phyloP scores from a whole-genome alignment of 1,140 invertebrate genomes.

The Magallana ariakensis region DNA sequence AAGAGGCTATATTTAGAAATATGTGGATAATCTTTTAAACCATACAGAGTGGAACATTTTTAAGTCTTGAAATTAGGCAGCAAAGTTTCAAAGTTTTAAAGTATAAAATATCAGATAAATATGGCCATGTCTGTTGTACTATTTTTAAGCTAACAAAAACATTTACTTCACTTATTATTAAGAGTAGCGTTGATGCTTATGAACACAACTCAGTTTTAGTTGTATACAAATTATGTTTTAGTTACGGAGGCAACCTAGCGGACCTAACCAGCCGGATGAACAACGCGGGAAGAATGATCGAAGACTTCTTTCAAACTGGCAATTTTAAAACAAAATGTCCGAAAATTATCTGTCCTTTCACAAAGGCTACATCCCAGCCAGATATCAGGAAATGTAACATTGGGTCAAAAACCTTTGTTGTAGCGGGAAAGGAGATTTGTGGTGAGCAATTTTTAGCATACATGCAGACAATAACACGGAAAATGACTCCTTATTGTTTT shows the following conservation, averaged over 20 bases:
- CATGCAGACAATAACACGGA: too few species aligned
- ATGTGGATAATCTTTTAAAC: too few species aligned
- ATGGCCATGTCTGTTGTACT: too few species aligned
- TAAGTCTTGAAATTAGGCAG: too few species aligned
- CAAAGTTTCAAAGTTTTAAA: neutral
- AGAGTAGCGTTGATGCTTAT: too few species aligned
- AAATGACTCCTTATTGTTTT: neutral
- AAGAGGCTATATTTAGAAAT: too few species aligned
- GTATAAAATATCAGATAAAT: neutral
- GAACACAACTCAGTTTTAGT: too few species aligned
- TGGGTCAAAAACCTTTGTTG: neutral
- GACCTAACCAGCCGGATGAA: neutral
- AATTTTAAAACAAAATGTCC: slow-evolving; percentile 13
- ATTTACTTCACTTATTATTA: neutral
- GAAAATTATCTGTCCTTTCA: neutral
- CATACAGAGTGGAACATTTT: too few species aligned
- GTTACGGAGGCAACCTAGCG: neutral
- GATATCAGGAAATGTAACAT: neutral
- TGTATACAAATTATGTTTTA: neutral
- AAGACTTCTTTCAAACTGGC: neutral
- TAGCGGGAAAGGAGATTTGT: neutral
- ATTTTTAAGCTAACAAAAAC: too few species aligned
- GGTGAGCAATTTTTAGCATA: neutral
- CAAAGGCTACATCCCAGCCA: neutral
- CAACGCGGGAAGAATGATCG: neutral